Evolutionary conservation across 2,797 vertebrate species (phyloP).

Genomic region (Alosa sapidissima): DNA sequence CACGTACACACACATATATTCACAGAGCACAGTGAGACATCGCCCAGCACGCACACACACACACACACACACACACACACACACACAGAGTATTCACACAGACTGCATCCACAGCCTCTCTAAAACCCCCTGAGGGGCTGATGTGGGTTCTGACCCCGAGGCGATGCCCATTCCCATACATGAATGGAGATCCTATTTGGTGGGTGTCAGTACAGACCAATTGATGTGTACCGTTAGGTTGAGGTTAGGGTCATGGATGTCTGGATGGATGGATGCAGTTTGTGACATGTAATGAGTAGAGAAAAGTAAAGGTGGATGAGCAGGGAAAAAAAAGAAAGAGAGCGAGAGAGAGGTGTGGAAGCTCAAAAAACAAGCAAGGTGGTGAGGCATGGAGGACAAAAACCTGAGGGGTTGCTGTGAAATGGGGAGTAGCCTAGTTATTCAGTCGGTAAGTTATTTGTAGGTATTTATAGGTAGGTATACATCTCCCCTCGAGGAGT

Average conservation of each 20-base stretch:
- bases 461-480: not conserved
- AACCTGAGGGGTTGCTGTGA: not conserved
- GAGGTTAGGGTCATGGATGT: not conserved
- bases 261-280: conserved; percentile 25
- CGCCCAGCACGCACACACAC: not conserved
- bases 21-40: not conserved
- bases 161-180: not conserved
- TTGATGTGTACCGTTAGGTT: not conserved
- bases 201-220: not conserved
- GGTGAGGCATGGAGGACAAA: conserved; percentile 48
- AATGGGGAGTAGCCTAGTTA: not conserved
- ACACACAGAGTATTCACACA: not conserved
- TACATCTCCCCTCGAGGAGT: not conserved
- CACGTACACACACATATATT: not conserved
- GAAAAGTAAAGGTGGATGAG: not conserved
- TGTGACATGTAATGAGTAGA: not conserved
- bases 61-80: not conserved
- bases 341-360: conserved; percentile 39
- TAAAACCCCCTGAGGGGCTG: not conserved
- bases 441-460: not conserved
- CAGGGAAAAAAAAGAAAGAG: conserved; percentile 42
- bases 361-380: conserved; percentile 43
- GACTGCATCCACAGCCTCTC: conserved; percentile 17
- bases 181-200: not conserved
- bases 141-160: not conserved